Evolutionary conservation across 1,140 invertebrate genomes (phyloP).

Genomic region (Caenorhabditis inopinata): DNA sequence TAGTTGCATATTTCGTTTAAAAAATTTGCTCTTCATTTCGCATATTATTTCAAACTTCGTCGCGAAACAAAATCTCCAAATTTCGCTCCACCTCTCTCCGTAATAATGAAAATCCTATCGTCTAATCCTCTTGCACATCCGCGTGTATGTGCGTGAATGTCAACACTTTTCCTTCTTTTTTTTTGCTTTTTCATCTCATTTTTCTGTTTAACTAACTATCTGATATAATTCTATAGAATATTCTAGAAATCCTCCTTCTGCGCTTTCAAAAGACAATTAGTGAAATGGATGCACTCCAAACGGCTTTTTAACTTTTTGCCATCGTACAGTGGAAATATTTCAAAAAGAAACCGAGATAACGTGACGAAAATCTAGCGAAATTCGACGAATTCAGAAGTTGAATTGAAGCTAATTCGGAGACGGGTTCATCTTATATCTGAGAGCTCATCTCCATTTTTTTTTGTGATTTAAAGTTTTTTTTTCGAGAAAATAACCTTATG

Average conservation of each 20-base stretch:
- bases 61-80: no score
- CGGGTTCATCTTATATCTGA: no score
- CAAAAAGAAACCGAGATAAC: neutral
- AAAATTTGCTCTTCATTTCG: no score
- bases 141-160: neutral
- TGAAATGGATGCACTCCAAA: neutral
- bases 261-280: neutral
- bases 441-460: no score
- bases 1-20: no score
- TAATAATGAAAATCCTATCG: neutral
- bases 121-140: neutral
- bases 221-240: neutral
- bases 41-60: no score
- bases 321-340: neutral
- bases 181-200: neutral
- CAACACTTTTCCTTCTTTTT: neutral
- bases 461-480: no score
- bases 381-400: neutral
- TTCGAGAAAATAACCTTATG: neutral
- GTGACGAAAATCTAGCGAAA: neutral
- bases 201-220: no score
- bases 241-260: neutral
- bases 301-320: neutral
- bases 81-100: no score
- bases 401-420: slow-evolving; percentile 1